A percentile compares a stretch with the other conserved stretches of the same genome.
Evolutionary conservation across 2,888 invertebrate genomes (phyloP).

Genomic region (Philhelius pedissequus): DNA sequence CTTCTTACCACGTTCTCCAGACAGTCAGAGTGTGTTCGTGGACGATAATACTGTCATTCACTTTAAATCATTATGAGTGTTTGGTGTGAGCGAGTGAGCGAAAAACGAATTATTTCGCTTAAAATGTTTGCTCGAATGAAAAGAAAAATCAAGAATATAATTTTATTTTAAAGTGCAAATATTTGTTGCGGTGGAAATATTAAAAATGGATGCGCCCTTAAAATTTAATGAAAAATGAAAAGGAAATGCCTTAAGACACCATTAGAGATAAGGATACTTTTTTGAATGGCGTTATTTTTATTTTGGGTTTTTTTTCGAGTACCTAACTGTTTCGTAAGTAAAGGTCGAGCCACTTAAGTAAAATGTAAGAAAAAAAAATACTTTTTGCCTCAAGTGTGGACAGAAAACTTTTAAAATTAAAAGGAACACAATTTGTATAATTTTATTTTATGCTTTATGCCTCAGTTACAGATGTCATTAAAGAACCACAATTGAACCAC

Average conservation of each 20-base stretch:
- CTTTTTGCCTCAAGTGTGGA: background rate
- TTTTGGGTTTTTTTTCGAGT: background rate
- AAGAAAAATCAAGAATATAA: slow-evolving; percentile 2
- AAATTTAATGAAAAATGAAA: too few species aligned
- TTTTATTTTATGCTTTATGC: background rate
- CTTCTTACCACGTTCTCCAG: background rate
- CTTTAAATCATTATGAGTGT: background rate
- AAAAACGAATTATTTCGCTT: slow-evolving; percentile 19
- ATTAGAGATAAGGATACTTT: background rate
- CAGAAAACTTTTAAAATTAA: background rate
- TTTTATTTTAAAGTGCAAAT: slow-evolving; percentile 9
- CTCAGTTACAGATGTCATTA: too few species aligned
- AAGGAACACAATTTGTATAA: background rate
- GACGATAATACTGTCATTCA: slow-evolving; percentile 2
- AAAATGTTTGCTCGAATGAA: slow-evolving; percentile 14
- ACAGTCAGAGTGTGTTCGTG: slow-evolving; percentile 1
- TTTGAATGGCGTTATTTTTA: background rate
- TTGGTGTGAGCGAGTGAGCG: background rate
- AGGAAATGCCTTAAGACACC: background rate
- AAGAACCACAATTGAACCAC: too few species aligned
- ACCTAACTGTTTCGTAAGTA: background rate
- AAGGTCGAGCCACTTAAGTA: background rate
- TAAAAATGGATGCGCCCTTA: slow-evolving; percentile 12
- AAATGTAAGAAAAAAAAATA: background rate
- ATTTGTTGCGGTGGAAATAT: slow-evolving; percentile 1